These are phyloP conservation scores for Atta colombica DNA, from an alignment of 1,140 invertebrate species.

Conservation along the genomic window DNA sequence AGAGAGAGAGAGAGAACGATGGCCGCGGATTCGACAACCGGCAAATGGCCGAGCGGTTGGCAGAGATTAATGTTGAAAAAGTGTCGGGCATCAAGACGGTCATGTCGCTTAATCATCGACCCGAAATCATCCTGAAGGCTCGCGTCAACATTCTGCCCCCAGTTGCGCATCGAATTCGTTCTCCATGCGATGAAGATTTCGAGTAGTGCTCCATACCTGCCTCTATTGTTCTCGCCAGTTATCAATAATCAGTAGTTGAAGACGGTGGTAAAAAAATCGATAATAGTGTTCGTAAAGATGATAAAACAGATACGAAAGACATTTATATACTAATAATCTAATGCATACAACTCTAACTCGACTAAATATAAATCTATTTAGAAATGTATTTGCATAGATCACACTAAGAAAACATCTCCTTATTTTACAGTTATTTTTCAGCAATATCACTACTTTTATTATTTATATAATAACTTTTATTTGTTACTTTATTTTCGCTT, in stretches of 20 bases:
- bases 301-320: neutral
- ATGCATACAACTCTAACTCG: neutral
- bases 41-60: constrained; percentile 70
- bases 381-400: neutral
- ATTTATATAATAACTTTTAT: neutral
- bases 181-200: constrained; percentile 51
- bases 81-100: constrained; percentile 65
- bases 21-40: constrained; percentile 74
- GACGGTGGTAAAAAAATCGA: neutral
- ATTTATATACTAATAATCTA: neutral
- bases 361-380: neutral
- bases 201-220: neutral
- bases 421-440: neutral
- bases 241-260: constrained; percentile 22
- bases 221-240: constrained; percentile 33
- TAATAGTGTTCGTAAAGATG: neutral
- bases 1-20: constrained; percentile 33
- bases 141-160: constrained; percentile 60
- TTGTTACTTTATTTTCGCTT: neutral
- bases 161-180: constrained; percentile 58
- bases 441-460: neutral
- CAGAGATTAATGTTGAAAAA: constrained; percentile 77
- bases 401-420: neutral
- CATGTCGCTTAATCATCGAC: constrained; percentile 72
- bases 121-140: constrained; percentile 64